These are phyloP conservation scores for Chrysogorgia sp. DNA, from an alignment of 92 coral and sea anemone genomes.

Conservation along the genomic window DNA sequence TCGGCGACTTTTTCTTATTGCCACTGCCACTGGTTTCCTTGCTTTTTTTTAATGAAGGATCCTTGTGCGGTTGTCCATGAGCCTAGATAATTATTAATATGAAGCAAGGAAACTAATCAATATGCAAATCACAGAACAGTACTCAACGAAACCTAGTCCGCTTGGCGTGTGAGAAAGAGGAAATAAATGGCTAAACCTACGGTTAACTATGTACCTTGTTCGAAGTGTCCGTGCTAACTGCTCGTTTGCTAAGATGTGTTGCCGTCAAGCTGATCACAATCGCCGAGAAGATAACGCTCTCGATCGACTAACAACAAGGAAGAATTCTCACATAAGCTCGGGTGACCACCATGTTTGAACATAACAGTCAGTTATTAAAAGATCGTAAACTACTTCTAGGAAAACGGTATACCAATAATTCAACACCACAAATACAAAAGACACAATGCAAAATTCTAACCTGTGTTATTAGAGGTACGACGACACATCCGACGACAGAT, in stretches of 20 bases:
- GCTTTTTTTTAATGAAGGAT: conserved; percentile 11
- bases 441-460: conserved; percentile 46
- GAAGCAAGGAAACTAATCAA: neutral
- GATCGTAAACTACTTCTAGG: neutral
- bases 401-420: conserved; percentile 8
- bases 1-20: conserved; percentile 32
- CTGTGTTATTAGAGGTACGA: conserved; percentile 97
- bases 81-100: neutral
- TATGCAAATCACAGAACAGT: neutral
- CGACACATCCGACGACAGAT: conserved; percentile 99
- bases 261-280: conserved; percentile 98
- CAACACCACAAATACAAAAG: conserved; percentile 3
- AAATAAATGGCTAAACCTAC: neutral
- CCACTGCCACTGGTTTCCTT: conserved; percentile 21
- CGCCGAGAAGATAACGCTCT: conserved; percentile 97
- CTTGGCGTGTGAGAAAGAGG: neutral
- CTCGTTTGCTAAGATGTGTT: conserved; percentile 96
- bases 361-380: neutral
- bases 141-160: neutral
- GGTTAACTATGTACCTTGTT: conserved; percentile 64
- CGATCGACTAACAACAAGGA: conserved; percentile 77
- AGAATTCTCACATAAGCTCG: neutral
- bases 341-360: neutral
- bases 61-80: conserved; percentile 38
- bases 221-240: conserved; percentile 83